Evolutionary conservation across 2,888 invertebrate species (phyloP), one percentile per base, ranked within the genome.

Genomic region (Eupithecia vulgata): DNA sequence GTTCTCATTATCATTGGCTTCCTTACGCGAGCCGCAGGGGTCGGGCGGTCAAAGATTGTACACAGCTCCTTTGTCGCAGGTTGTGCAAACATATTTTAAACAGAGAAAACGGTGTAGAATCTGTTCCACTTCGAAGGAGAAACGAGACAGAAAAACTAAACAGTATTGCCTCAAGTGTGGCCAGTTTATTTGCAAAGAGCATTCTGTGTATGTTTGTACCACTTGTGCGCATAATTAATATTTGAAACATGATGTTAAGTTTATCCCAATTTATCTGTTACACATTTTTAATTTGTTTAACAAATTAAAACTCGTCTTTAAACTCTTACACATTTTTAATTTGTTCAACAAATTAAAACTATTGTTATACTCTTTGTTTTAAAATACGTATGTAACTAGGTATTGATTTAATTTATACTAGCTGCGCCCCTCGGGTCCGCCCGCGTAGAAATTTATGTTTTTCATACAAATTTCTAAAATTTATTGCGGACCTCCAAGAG

Each of bases 151-250:
- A 42, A 88, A 88, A 82, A 92, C 94, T 1, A 90, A 84, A 77
- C 87, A 87, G 59, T 85, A 73, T 72, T 94, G 94, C 81, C 70
- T 86, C 1, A 90, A 90, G 78, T 94, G 94, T 76, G 88, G 87
- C 2, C 86, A 85, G 72, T 87, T 85, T 76, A 89, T 91, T 67
- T 94, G 94, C 79, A 90, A 84, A 78, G 93, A 94, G 72, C 94
- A 94, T 81, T 85, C 89, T 67, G 85, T 89, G 34, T 76, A 76
- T 61, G 78, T 92, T 52, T 94, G 93, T 79, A 85, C 87, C 67
- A 81, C 85, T 77, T 94, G 93, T 83, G 81, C 73, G 12, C 73
- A 68, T 52, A 71, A 61, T 7, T 61, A 61, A 34, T 30, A 61
- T 12, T 17, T 17, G 17, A 21, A 52, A 52, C 10, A 10, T 21